phyloP scores from a whole-genome alignment of 2,113 vertebrate genomes.

The Epinephelus fuscoguttatus region DNA sequence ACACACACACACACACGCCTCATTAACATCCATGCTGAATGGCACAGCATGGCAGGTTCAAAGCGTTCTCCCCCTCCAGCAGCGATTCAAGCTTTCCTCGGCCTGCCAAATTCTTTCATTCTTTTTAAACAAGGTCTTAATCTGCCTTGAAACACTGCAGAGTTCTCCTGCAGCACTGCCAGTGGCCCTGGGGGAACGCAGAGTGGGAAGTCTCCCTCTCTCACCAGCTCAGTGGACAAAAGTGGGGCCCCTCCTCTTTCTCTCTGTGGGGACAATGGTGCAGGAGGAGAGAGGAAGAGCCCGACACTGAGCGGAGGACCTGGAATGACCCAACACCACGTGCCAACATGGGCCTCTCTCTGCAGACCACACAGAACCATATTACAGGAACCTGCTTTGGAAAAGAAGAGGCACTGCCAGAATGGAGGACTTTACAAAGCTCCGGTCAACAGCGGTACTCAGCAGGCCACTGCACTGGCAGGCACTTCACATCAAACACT shows the following conservation, averaged over 20 bases:
- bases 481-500: slow-evolving; percentile 39
- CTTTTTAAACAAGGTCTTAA: slow-evolving; percentile 67
- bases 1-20: slow-evolving; percentile 11
- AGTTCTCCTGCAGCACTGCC: slow-evolving; percentile 43
- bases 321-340: slow-evolving; percentile 62
- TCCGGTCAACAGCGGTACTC: not conserved
- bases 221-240: slow-evolving; percentile 20
- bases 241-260: slow-evolving; percentile 12
- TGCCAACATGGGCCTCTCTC: slow-evolving; percentile 47
- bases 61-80: slow-evolving; percentile 37
- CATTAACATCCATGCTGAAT: slow-evolving; percentile 61
- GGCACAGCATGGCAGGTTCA: slow-evolving; percentile 42
- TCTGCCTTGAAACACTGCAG: slow-evolving; percentile 64
- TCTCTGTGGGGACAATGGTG: slow-evolving; percentile 40
- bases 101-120: slow-evolving; percentile 63
- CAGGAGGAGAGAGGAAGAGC: slow-evolving; percentile 43
- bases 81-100: slow-evolving; percentile 40
- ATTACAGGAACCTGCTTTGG: slow-evolving; percentile 13
- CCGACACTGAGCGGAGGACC: slow-evolving; percentile 30
- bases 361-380: slow-evolving; percentile 47
- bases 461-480: slow-evolving; percentile 6
- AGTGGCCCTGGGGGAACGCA: slow-evolving; percentile 31
- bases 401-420: not conserved
- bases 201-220: slow-evolving; percentile 39
- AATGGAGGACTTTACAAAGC: slow-evolving; percentile 14